Conservation (phyloP, 1,140 invertebrate species). For the Augochlora pura region DNA sequence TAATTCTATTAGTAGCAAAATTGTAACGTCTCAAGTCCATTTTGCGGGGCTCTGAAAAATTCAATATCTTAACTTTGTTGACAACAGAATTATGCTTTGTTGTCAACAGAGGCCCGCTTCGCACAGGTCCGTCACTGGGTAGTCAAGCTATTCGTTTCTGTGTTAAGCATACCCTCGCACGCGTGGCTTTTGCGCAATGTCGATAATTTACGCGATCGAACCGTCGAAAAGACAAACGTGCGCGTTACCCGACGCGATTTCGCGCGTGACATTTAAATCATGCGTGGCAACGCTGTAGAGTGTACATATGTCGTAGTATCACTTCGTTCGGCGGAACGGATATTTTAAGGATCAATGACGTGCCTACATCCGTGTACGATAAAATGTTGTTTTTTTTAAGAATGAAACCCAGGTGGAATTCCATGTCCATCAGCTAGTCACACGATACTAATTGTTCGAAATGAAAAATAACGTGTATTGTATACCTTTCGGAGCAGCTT, state of each 20-base stretch:
- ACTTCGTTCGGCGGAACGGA: slow-evolving; percentile 55
- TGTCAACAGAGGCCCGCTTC: too few species aligned
- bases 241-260: background rate
- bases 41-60: too few species aligned
- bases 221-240: background rate
- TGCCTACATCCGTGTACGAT: slow-evolving; percentile 70
- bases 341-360: slow-evolving; percentile 67
- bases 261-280: slow-evolving; percentile 47
- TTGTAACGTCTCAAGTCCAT: too few species aligned
- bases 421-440: slow-evolving; percentile 77
- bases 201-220: slow-evolving; percentile 42
- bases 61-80: too few species aligned
- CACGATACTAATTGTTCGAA: slow-evolving; percentile 71
- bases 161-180: slow-evolving; percentile 33
- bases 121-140: background rate
- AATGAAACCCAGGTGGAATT: slow-evolving; percentile 65
- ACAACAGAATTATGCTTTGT: too few species aligned
- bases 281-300: slow-evolving; percentile 42
- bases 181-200: slow-evolving; percentile 34
- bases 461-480: slow-evolving; percentile 60
- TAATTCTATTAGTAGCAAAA: too few species aligned
- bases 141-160: slow-evolving; percentile 5
- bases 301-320: slow-evolving; percentile 65
- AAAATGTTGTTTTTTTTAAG: slow-evolving; percentile 63
- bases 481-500: slow-evolving; percentile 70